These are phyloP conservation scores for Heliothis peltigera DNA, from an alignment of 2,888 invertebrate genomes.

Conservation along the genomic window DNA sequence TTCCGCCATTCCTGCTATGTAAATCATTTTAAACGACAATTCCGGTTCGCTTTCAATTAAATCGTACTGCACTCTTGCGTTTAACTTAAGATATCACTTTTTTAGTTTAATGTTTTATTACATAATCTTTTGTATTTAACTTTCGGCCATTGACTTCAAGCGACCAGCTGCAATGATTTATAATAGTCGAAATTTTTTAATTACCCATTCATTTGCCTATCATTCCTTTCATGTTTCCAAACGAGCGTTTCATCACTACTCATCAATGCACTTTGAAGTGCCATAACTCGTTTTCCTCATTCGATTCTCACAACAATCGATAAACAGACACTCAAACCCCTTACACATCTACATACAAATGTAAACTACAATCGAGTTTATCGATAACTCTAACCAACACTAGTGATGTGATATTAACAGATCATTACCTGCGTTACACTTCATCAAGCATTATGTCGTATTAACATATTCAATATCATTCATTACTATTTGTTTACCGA, in stretches of 20 bases:
- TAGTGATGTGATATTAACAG: slow-evolving; percentile 36
- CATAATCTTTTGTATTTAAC: too few species aligned
- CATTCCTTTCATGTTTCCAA: neutral
- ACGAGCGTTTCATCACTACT: slow-evolving; percentile 1
- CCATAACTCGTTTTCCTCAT: slow-evolving; percentile 22
- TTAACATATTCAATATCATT: slow-evolving; percentile 43
- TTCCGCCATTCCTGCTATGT: slow-evolving; percentile 56
- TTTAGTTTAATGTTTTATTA: too few species aligned
- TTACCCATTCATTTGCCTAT: neutral
- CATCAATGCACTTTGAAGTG: slow-evolving; percentile 21
- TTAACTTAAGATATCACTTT: slow-evolving; percentile 4
- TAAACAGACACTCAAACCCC: slow-evolving; percentile 23
- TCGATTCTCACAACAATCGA: slow-evolving; percentile 21
- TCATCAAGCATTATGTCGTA: slow-evolving; percentile 53
- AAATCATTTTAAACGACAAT: slow-evolving; percentile 50
- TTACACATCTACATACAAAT: slow-evolving; percentile 23
- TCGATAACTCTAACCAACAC: slow-evolving; percentile 25
- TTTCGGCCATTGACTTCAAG: neutral
- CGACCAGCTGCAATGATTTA: slow-evolving; percentile 15
- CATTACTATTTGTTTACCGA: slow-evolving; percentile 41
- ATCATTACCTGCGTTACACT: slow-evolving; percentile 42
- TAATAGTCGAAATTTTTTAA: neutral
- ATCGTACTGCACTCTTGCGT: slow-evolving; percentile 15
- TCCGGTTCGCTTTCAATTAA: slow-evolving; percentile 38
- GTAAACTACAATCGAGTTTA: slow-evolving; percentile 11